These are phyloP conservation scores for Cryptosula pallasiana DNA, from an alignment of 2,888 invertebrate genomes.

Conservation along the genomic window DNA sequence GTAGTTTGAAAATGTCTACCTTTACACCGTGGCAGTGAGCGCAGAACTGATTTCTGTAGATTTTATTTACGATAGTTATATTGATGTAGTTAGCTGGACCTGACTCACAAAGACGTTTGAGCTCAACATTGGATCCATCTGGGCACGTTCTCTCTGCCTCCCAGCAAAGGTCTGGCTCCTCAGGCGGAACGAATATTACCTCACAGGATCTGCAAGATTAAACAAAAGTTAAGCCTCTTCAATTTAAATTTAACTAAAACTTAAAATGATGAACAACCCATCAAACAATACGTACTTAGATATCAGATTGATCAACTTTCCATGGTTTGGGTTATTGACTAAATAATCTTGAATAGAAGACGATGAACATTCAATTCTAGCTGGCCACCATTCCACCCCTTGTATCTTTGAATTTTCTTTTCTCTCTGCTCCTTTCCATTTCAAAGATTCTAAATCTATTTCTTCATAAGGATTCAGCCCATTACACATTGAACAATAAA, in stretches of 20 bases:
- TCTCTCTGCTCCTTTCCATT: background rate
- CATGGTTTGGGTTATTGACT: background rate
- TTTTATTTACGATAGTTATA: background rate
- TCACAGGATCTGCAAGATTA: background rate
- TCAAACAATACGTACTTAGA: background rate
- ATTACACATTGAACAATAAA: background rate
- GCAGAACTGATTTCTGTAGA: slow-evolving; percentile 14
- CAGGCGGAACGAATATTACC: background rate
- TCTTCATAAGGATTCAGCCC: background rate
- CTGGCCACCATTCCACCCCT: background rate
- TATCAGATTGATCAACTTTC: background rate
- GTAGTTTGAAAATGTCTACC: background rate
- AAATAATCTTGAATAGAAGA: background rate
- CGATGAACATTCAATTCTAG: background rate
- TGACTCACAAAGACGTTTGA: background rate
- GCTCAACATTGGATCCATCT: background rate
- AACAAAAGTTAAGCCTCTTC: background rate
- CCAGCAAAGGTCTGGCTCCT: background rate
- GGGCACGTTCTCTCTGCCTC: background rate
- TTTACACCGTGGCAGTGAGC: background rate
- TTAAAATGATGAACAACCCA: too few species aligned
- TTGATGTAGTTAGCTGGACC: background rate
- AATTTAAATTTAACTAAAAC: too few species aligned
- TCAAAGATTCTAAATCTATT: background rate
- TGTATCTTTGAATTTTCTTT: background rate